Evolutionary conservation across 1,140 invertebrate genomes (phyloP), one percentile per base, ranked within the genome.

Genomic region (Epicauta chinensis): DNA sequence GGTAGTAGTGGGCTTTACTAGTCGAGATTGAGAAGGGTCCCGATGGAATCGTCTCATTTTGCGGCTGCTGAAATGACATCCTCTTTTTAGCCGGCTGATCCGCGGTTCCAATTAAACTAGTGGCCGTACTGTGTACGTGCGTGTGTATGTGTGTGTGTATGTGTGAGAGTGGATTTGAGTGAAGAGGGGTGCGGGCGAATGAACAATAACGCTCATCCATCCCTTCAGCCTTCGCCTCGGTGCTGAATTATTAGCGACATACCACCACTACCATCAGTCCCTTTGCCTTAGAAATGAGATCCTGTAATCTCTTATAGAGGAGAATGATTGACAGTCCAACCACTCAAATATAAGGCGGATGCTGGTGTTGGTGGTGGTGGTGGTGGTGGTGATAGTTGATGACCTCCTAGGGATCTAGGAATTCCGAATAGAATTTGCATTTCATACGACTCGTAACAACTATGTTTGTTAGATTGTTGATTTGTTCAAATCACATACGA

Each of bases 51-150:
- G 52, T 50, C 49, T 58, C 56, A 58, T 58, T 58, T 58, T 58
- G 56, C 37, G 56, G 36, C 12, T 51, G 42, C 32, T 48, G 48
- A 58, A 58, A 58, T 58, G 56, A 58, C 56, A 58, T 58, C 52
- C 56, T 58, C 56, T 58, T 58, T 58, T 58, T 58, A 58, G 43
- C 49, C 44, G 49, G 54, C 42, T 58, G 52, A 58, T 58, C 56
- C 56, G 44, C 56, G 47, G 43, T 58, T 58, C 47, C 56, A 58
- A 58, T 58, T 58, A 58, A 58, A 58, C 47, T 42, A 53, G 40
- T 36, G 45, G 46, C 37, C 46, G 46, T 36, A 38, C 32, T 23
- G 17, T 23, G 17, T 23, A 7, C 1, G 17, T 4, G 17, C 23
- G n/a, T n/a, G n/a, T n/a, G n/a, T n/a, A n/a, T n/a, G n/a, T n/a